Conservation (phyloP, 1,140 invertebrate genomes). For the Cotesia glomerata region DNA sequence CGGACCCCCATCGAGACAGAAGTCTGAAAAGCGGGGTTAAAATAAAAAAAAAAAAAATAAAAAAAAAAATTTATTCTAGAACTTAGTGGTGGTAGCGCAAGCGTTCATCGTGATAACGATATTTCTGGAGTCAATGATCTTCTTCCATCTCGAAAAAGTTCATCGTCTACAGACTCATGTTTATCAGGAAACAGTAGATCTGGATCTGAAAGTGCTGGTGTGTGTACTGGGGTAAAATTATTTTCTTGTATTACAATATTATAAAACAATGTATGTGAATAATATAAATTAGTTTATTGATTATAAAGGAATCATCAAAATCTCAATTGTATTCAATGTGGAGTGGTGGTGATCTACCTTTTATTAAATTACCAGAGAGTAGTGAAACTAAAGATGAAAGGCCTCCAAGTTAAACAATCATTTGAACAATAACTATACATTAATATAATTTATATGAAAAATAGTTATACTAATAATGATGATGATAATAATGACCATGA, state of each 20-base stretch:
- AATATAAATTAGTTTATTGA: background rate
- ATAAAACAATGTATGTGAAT: background rate
- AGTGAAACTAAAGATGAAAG: constrained; percentile 56
- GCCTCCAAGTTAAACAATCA: constrained; percentile 40
- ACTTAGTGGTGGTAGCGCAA: constrained; percentile 54
- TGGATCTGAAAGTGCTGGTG: constrained; percentile 63
- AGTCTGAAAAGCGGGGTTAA: too few relatives aligned
- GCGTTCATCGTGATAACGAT: constrained; percentile 55
- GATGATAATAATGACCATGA: background rate
- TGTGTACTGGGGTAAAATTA: constrained; percentile 53
- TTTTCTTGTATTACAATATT: background rate
- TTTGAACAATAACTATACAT: background rate
- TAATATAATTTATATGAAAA: background rate
- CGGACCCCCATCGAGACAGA: too few relatives aligned
- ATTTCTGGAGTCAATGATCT: constrained; percentile 53
- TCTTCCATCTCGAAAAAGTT: constrained; percentile 68
- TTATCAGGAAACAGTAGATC: constrained; percentile 68
- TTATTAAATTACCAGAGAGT: constrained; percentile 64
- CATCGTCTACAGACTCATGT: constrained; percentile 70
- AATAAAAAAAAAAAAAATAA: too few relatives aligned
- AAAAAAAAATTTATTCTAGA: constrained; percentile 39
- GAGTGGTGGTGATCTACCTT: constrained; percentile 64
- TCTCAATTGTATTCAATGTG: constrained; percentile 67
- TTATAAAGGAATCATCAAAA: constrained; percentile 54
- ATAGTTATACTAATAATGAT: background rate